These are phyloP conservation scores for Syrista parreyssii DNA, from an alignment of 2,888 invertebrate species.

Conservation along the genomic window DNA sequence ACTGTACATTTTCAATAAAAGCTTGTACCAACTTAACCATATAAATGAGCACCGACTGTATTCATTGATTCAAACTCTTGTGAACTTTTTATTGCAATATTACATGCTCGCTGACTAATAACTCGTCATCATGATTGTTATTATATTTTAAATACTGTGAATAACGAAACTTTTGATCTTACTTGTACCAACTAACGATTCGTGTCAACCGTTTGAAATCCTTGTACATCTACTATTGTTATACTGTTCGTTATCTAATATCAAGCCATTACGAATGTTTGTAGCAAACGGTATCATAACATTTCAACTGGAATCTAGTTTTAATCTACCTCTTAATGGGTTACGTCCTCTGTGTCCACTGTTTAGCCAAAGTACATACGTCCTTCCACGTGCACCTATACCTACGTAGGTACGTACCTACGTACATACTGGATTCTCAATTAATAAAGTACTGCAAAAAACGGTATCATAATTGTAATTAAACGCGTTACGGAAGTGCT, in stretches of 20 bases:
- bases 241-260: neutral
- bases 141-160: too few species aligned
- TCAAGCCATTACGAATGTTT: neutral
- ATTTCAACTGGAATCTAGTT: neutral
- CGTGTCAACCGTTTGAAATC: neutral
- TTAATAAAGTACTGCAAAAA: conserved; percentile 54
- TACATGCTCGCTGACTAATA: too few species aligned
- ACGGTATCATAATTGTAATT: conserved; percentile 53
- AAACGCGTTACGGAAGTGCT: conserved; percentile 49
- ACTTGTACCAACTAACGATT: too few species aligned
- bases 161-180: too few species aligned
- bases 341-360: neutral
- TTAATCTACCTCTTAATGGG: neutral
- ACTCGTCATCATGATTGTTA: too few species aligned
- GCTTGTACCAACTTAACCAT: too few species aligned
- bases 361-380: neutral
- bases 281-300: neutral
- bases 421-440: conserved; percentile 15
- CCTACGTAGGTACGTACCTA: neutral
- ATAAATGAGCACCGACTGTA: too few species aligned
- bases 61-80: too few species aligned
- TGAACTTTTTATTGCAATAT: too few species aligned
- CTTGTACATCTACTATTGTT: neutral
- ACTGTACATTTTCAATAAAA: too few species aligned
- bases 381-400: neutral